Evolutionary conservation across 2,888 invertebrate species (phyloP).

Genomic region (Metopia argyrocephala): DNA sequence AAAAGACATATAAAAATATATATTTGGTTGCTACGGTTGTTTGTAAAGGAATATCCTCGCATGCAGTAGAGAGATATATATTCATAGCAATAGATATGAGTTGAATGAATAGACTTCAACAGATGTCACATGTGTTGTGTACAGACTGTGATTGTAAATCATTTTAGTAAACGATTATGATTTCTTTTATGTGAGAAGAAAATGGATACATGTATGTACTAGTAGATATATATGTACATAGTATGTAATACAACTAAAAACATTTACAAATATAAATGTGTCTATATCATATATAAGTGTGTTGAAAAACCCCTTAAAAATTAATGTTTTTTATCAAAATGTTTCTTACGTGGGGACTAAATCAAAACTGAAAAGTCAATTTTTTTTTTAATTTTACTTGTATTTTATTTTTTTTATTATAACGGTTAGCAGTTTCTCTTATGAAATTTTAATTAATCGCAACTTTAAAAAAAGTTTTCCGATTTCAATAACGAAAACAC

Average conservation of each 20-base stretch:
- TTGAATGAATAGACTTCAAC: constrained; percentile 25
- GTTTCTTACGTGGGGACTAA: too few relatives aligned
- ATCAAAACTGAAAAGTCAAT: too few relatives aligned
- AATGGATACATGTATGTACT: too few relatives aligned
- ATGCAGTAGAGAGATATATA: not conserved
- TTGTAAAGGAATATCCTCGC: not conserved
- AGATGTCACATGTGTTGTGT: constrained; percentile 59
- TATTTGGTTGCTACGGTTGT: not conserved
- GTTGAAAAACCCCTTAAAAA: too few relatives aligned
- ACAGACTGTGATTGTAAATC: constrained; percentile 65
- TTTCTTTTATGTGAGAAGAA: not conserved
- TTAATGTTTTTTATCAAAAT: too few relatives aligned
- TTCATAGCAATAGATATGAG: not conserved
- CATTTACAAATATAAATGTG: not conserved
- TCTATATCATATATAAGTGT: constrained; percentile 22
- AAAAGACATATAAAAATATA: not conserved
- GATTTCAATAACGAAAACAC: too few relatives aligned
- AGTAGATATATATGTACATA: too few relatives aligned
- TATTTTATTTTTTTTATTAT: too few relatives aligned
- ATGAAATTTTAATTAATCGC: too few relatives aligned
- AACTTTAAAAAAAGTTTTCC: too few relatives aligned
- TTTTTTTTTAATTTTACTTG: too few relatives aligned
- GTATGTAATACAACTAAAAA: not conserved
- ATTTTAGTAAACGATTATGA: constrained; percentile 63
- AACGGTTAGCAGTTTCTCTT: too few relatives aligned